Evolutionary conservation across 2,888 invertebrate genomes (phyloP), one percentile per base, ranked within the genome.

Genomic region (Idaea dimidiata): DNA sequence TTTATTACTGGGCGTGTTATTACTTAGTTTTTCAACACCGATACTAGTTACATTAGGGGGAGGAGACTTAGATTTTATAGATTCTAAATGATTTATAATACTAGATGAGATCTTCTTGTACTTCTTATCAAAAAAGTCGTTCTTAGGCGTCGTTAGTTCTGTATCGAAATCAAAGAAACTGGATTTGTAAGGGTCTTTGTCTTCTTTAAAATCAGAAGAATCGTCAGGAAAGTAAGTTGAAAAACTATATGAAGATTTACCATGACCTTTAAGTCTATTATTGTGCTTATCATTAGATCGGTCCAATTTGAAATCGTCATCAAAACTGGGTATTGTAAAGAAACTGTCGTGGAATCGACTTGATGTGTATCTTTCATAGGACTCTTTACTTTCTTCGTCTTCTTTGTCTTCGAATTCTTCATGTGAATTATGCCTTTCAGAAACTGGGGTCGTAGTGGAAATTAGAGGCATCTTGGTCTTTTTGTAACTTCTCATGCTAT

Each of bases 121-220:
- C 71, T 91, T 93, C 70, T 91, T 86, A 73, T 94, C 94, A 67
- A 94, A 94, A 68, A 87, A 88, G 62, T 89, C 87, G 60, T 92
- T 88, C 76, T 86, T 89, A 16, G 94, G 93, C n/a, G 94, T 94
- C 10, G 94, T 94, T 54, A 93, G 74, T 62, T 90, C 90, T 43
- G 77, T 77, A 62, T 84, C 83, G 63, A 89, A 91, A 67, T 89
- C 83, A 55, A 89, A 89, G 70, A 84, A 91, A 69, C 80, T 86
- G 16, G 86, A 80, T 77, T 88, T 89, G 66, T 82, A 90, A 16
- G 83, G 74, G 53, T 86, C 83, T 31, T 78, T 75, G 54, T 85
- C 77, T 58, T 86, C 83, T 69, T 81, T 83, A 33, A 81, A 78
- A 10, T 72, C 75, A 63, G 81, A 87, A 6, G 81, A 80, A 55